Base-by-base conservation (phyloP, 2,113 vertebrate species). In the Lophochroa leadbeateri region DNA sequence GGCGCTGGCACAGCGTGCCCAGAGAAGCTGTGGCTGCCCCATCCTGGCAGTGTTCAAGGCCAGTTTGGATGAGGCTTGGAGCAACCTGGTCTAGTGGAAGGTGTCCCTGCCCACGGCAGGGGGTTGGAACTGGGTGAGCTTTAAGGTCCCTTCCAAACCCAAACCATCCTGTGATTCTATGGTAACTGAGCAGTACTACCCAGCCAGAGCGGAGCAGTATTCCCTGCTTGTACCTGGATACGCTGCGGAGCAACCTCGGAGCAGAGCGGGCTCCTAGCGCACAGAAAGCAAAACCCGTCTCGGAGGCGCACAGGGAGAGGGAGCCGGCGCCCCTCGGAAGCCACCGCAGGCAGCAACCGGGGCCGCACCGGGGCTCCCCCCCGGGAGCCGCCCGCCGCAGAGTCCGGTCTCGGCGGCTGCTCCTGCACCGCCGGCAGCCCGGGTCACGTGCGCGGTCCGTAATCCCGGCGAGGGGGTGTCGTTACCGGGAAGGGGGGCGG, bases 371-470 rank as follows among this genome's bases (percentile, higher is more conserved):
- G 55, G 19, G 33, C 74, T 29, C 2, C 6, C 35, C 18, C 4
- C 6, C 19, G 20, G 6, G 27, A 13, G 14, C 46, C 23, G 24
- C 47, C n/a, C 49, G 19, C n/a, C 23, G 50, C 61, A 2, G 29
- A 41, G 39, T 47, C 82, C 71, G 68, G 46, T 25, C 17, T 23
- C 33, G 20, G 55, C 20, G 17, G 79, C 19, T 47, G 23, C 12
- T 33, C 35, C 63, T 6, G 57, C 74, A 17, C 37, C 17, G n/a
- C 75, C 69, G 61, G 39, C 83, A n/a, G 46, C 82, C 50, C 25
- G 53, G 43, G 70, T 97, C 94, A 96, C 95, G 95, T 95, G 96
- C 58, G 69, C 82, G 53, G 94, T 65, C 90, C 86, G 82, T 80
- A 80, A 87, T 89, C 84, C 80, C 69, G 82, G 85, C 20, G 94